Conservation (phyloP, 2,113 vertebrate species). For the Shinisaurus crocodilurus region DNA sequence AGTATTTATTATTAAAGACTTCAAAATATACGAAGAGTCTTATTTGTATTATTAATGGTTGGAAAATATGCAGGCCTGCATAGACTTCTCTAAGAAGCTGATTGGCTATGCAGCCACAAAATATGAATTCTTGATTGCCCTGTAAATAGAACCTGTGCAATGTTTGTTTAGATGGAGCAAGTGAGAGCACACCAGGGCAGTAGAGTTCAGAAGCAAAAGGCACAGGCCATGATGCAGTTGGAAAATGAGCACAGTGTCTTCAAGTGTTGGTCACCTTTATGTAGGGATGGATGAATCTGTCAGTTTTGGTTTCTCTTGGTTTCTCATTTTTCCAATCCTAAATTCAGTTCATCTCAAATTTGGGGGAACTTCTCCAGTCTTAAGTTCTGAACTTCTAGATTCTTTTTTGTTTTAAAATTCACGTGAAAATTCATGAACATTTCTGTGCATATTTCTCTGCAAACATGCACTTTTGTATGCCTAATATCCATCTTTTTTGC, state of each 20-base stretch:
- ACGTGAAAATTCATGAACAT: too few relatives aligned
- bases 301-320: too few relatives aligned
- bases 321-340: too few relatives aligned
- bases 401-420: too few relatives aligned
- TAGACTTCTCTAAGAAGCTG: background rate
- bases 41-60: background rate
- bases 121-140: background rate
- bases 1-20: background rate
- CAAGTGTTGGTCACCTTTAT: background rate
- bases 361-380: too few relatives aligned
- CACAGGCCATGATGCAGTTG: background rate
- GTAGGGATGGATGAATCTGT: too few relatives aligned
- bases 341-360: too few relatives aligned
- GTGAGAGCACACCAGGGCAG: background rate
- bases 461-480: too few relatives aligned
- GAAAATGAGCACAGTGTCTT: background rate
- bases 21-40: background rate
- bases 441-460: too few relatives aligned
- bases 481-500: too few relatives aligned
- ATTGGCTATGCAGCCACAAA: background rate
- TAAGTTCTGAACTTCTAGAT: too few relatives aligned
- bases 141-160: background rate
- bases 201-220: fast-evolving
- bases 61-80: background rate
- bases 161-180: background rate